Base-by-base conservation (phyloP, 1,140 invertebrate genomes). In the Stenopsyche tienmushanensis region DNA sequence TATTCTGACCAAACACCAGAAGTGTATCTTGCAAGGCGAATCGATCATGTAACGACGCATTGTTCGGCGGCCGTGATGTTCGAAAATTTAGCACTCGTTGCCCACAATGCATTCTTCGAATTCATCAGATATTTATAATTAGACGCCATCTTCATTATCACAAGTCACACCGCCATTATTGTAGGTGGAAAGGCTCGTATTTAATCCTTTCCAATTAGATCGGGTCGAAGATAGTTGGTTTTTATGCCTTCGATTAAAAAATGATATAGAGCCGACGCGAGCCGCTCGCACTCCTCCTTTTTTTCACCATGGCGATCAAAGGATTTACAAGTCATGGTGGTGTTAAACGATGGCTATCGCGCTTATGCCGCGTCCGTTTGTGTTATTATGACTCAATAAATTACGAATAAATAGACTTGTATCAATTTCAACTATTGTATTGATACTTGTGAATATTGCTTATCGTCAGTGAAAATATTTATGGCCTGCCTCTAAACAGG, bases 191-290 rank as follows among this genome's bases (percentile, higher is more conserved):
- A 47, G 9, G 41, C 13, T 52, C 47, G 60, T 41, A 62, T 62
- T 62, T 50, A 52, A 52, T 62, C 49, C 60, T 17, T 62, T 62
- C 41, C 60, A 52, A 62, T 52, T 62, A 62, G 60, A 62, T 62
- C 47, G 13, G 45, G 10, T 3, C 26, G 8, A 20, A 58, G 54
- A 58, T 41, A 41, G 29, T 17, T 20, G 21, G 8, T 59, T 59
- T 59, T 59, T 59, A 59, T 42, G 24, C 18, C 8, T 59, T 59
- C 57, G 57, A 59, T 59, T 59, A 59, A 44, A 44, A 59, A 42
- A 58, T 44, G 23, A 54, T 25, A 21, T 25, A 21, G 52, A 54
- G 23, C 47, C 29, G 29, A 13, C 29, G 5, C 29, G 29, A 5
- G 13, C 44, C 44, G 10, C 3, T 5, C 44, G 44, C 3, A 5